Evolutionary conservation across 1,140 invertebrate species (phyloP), one percentile per base, ranked within the genome.

Genomic region (Trichonephila clavata): DNA sequence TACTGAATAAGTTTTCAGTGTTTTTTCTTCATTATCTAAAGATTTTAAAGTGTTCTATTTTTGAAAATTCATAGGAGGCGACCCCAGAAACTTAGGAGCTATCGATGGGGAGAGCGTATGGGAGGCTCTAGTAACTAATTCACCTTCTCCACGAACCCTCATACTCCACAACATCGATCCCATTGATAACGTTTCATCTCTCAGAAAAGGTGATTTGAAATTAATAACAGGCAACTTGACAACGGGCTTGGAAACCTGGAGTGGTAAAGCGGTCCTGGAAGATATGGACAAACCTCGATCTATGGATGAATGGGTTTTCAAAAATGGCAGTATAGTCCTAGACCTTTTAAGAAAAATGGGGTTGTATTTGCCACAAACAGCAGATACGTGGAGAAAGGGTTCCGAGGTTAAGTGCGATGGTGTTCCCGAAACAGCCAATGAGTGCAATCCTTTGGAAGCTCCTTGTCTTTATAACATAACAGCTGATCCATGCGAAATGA

Each of bases 201-300:
- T 99, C 5, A 97, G 97, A 5, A 95, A 97, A 1, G 97, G 97
- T n/a, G 96, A 97, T 61, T 99, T 98, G 97, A 99, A 99, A 96
- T 93, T 98, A 3, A 95, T 98, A 10, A 97, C 97, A 96, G 83
- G 83, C 16, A 57, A 57, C 5, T 59, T 84, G n/a, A 27, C 13
- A 14, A n/a, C 43, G 32, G 57, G 43, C 50, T 0, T 7, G 13
- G 57, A 59, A 24, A 59, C 21, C 21, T 84, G 43, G 43, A 1
- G 4, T 84, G 83, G 57, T 6, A 13, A n/a, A 14, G n/a, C 2
- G 16, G 98, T 98, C 97, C 96, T 95, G 93, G 95, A 65, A 8
- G 86, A 20, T 13, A 20, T 27, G 27, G 2, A 7, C 14, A 16
- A 77, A 32, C 71, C 71, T 32, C n/a, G 27, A 68, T 84, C 83